A percentile compares a stretch with the other conserved stretches of the same genome.
phyloP scores from a whole-genome alignment of 2,113 vertebrate species.

The Corythaixoides concolor region DNA sequence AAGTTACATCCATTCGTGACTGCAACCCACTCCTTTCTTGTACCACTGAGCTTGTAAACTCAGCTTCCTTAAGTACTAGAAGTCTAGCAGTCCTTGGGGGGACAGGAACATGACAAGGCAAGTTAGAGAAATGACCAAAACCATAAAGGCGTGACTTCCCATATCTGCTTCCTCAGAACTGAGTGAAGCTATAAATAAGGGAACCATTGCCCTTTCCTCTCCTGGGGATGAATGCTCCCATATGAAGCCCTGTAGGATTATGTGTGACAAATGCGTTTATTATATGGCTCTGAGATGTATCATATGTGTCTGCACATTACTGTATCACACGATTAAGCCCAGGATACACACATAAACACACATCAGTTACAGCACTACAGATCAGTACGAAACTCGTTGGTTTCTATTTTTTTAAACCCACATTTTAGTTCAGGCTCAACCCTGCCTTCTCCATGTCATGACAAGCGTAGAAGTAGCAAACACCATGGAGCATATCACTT shows the following conservation, averaged over 20 bases:
- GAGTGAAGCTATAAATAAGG: neutral
- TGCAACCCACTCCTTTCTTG: neutral
- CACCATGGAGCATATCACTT: neutral
- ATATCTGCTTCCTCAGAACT: neutral
- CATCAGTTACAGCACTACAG: neutral
- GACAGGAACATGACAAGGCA: neutral
- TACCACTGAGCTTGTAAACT: neutral
- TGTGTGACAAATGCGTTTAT: conserved; percentile 6
- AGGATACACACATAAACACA: neutral
- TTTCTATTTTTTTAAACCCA: conserved; percentile 20
- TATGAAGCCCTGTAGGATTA: neutral
- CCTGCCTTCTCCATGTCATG: neutral
- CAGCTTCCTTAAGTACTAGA: neutral
- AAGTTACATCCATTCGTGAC: neutral
- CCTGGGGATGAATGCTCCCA: neutral
- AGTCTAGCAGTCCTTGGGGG: neutral
- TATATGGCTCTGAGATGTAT: neutral
- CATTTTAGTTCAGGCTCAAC: neutral
- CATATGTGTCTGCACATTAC: neutral
- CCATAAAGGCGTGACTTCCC: neutral
- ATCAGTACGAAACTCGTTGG: neutral
- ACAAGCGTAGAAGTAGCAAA: neutral
- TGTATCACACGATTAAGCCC: neutral
- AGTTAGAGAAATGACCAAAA: neutral
- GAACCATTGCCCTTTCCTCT: neutral